Base-by-base conservation (phyloP, 2,888 invertebrate species). In the Chymomyza amoena region DNA sequence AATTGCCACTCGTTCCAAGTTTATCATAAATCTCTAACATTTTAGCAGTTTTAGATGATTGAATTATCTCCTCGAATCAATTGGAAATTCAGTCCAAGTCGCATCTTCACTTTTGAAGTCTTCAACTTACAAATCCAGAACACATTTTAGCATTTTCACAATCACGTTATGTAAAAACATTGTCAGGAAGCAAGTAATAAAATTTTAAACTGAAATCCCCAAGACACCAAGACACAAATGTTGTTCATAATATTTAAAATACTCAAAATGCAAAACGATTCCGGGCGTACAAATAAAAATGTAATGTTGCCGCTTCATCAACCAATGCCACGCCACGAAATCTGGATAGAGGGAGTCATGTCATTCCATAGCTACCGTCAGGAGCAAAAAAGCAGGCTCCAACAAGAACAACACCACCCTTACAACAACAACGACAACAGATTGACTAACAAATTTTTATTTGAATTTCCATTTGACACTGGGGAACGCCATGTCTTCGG, bases 191-290 rank as follows among this genome's bases (percentile, higher is more conserved):
- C 73, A 63, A 63, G 72, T 72, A 66, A 82, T 82, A 80, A 73
- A 82, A 72, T 67, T 62, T 61, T 68, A 70, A 75, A 67, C 59
- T 56, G 59, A 60, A 20, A 20, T 54, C 63, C 68, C 64, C 61
- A 68, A 62, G 50, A 66, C 25, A n/a, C n/a, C 64, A 64, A 45
- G 61, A 64, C 60, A 64, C 59, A 64, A 66, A 59, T 54, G 54
- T 64, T 54, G 20, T 51, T 39, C 64, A 74, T 74, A 81, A 70
- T 79, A 84, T 86, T 79, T 80, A 87, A 87, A 86, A 88, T 88
- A 87, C 87, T 79, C 82, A 87, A 87, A 86, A 88, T 88, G 88
- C 87, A 80, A 87, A 87, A 73, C 85, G 77, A 67, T 79, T 81
- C 69, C 71, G 70, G 66, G 72, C 69, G 80, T 78, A 81, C 84